A percentile compares a stretch with the other conserved stretches of the same genome.
These are phyloP conservation scores for Cassiopea xamachana DNA, from an alignment of 30 jellyfish, hydroid and myxozoan genomes.

Conservation along the genomic window DNA sequence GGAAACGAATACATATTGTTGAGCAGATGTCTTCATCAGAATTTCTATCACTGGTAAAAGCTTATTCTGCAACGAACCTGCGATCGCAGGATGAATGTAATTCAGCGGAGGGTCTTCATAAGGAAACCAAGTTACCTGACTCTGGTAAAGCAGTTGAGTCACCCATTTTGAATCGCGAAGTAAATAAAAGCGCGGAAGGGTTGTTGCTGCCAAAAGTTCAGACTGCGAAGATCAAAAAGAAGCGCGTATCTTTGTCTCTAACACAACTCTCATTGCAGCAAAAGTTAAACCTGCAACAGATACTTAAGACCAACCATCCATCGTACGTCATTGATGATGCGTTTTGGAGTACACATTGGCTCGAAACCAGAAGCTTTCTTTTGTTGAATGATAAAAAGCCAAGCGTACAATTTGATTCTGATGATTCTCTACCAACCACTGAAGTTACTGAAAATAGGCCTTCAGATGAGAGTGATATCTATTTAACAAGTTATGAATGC, in stretches of 20 bases:
- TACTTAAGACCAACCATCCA: background rate
- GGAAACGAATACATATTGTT: background rate
- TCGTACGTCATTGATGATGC: conserved; percentile 13
- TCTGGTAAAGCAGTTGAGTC: conserved; percentile 16
- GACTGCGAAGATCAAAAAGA: conserved; percentile 6
- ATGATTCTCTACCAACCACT: background rate
- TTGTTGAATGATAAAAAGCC: background rate
- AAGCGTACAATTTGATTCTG: background rate
- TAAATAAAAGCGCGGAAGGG: background rate
- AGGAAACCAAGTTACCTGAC: background rate
- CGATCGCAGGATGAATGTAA: background rate
- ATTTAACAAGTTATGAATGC: background rate
- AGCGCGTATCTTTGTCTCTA: conserved; percentile 45
- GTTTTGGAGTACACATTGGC: conserved; percentile 62
- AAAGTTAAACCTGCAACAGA: conserved; percentile 2
- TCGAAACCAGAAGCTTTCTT: conserved; percentile 13
- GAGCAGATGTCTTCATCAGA: background rate
- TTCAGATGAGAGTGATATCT: background rate
- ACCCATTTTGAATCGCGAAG: background rate
- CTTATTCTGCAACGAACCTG: conserved; percentile 13
- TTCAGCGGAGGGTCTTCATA: background rate
- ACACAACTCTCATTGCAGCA: conserved; percentile 11
- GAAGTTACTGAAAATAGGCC: background rate
- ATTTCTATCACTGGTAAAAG: conserved; percentile 19
- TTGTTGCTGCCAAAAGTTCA: conserved; percentile 33